A percentile compares a stretch with the other conserved stretches of the same genome.
Evolutionary conservation across 2,888 invertebrate genomes (phyloP).

Genomic region (Spodoptera picta): DNA sequence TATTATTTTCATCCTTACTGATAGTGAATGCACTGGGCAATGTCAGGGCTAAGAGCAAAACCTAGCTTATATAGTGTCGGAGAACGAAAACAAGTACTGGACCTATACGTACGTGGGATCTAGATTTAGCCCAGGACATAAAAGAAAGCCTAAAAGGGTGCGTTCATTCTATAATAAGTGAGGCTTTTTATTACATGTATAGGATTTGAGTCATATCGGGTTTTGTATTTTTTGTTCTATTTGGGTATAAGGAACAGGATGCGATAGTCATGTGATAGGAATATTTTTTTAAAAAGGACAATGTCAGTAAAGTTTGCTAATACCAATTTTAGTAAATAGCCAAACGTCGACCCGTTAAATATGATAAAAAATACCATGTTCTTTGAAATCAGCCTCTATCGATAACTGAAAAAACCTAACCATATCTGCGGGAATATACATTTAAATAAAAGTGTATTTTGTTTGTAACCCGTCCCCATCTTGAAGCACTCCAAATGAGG

Average conservation of each 20-base stretch:
- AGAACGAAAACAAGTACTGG: constrained; percentile 74
- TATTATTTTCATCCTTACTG: constrained; percentile 70
- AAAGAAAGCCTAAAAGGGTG: constrained; percentile 83
- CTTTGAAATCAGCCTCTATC: no score
- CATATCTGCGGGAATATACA: no score
- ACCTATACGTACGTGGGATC: constrained; percentile 78
- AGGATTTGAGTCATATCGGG: constrained; percentile 43
- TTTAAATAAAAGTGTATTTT: no score
- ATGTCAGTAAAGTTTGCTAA: no score
- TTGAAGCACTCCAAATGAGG: no score
- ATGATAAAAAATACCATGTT: no score
- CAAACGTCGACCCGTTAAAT: no score
- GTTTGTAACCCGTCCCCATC: no score
- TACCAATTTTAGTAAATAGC: no score
- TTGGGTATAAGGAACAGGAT: no score
- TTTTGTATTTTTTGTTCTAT: constrained; percentile 10
- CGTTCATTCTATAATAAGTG: constrained; percentile 67
- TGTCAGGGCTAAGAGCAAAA: constrained; percentile 82
- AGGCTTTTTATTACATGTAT: constrained; percentile 39
- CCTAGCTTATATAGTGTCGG: constrained; percentile 84
- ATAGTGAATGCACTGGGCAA: constrained; percentile 74
- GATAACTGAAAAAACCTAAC: no score
- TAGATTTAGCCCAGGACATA: constrained; percentile 78
- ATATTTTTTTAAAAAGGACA: not conserved
- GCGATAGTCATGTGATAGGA: no score